Conservation (phyloP, 2,888 invertebrate species). For the Spialia ferax region DNA sequence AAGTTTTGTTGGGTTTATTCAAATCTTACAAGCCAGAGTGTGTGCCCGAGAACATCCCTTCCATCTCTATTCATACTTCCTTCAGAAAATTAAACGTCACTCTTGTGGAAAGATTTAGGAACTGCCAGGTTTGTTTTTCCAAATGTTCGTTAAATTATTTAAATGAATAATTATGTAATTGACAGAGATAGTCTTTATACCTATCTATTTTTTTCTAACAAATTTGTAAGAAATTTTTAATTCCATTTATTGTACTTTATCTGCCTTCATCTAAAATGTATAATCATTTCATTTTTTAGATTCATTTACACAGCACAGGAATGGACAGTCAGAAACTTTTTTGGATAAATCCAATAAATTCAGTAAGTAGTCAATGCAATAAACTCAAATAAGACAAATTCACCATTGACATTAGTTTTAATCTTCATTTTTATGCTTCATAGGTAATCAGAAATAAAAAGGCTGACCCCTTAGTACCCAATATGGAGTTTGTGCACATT, state of each 20-base stretch:
- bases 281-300: constrained; percentile 53
- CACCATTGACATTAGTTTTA: too few relatives aligned
- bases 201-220: too few relatives aligned
- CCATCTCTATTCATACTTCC: constrained; percentile 71
- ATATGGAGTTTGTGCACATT: constrained; percentile 68
- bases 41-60: constrained; percentile 79
- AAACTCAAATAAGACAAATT: background rate
- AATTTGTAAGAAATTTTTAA: too few relatives aligned
- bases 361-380: constrained; percentile 58
- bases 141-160: too few relatives aligned
- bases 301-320: constrained; percentile 54
- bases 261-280: too few relatives aligned
- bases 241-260: too few relatives aligned
- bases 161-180: too few relatives aligned
- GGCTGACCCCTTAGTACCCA: constrained; percentile 70
- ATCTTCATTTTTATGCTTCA: too few relatives aligned
- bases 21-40: constrained; percentile 81
- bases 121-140: constrained; percentile 63
- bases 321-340: constrained; percentile 60
- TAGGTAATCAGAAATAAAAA: constrained; percentile 64
- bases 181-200: too few relatives aligned
- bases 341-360: constrained; percentile 71
- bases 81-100: constrained; percentile 71
- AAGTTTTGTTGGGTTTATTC: constrained; percentile 74
- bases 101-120: constrained; percentile 66